Evolutionary conservation across 2,113 vertebrate species (phyloP).

Genomic region (Amphiprion percula): DNA sequence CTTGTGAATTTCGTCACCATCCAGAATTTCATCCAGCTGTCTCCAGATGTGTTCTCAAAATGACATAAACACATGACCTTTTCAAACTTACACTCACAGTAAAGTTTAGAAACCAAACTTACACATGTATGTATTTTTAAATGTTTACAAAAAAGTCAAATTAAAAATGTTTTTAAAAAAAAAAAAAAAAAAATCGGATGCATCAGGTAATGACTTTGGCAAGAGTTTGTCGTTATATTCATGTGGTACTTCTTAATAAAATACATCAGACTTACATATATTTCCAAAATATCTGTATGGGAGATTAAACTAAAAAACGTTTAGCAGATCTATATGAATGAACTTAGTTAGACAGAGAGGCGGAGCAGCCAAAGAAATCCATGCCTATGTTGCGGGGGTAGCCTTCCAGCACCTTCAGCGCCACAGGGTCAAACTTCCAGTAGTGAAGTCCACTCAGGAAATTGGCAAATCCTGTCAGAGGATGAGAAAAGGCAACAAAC

Average conservation of each 20-base stretch:
- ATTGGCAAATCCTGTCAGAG: conserved; percentile 87
- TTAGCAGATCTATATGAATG: background rate
- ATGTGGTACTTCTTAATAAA: background rate
- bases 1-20: no score
- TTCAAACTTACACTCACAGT: no score
- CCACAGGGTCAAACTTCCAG: conserved; percentile 91
- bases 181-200: no score
- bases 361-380: conserved; percentile 90
- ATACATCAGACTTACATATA: background rate
- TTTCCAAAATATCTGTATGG: background rate
- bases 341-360: conserved; percentile 13
- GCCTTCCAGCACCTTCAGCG: conserved; percentile 87
- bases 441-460: conserved; percentile 89
- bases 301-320: background rate
- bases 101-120: no score
- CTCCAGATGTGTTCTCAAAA: no score
- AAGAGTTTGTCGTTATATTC: background rate
- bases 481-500: conserved; percentile 15
- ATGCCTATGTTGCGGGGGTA: conserved; percentile 88
- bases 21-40: no score
- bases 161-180: background rate
- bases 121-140: no score
- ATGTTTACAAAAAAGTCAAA: no score
- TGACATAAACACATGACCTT: no score
- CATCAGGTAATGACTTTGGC: background rate